Base-by-base conservation (phyloP, 2,888 invertebrate species). In the Melanotus villosus region DNA sequence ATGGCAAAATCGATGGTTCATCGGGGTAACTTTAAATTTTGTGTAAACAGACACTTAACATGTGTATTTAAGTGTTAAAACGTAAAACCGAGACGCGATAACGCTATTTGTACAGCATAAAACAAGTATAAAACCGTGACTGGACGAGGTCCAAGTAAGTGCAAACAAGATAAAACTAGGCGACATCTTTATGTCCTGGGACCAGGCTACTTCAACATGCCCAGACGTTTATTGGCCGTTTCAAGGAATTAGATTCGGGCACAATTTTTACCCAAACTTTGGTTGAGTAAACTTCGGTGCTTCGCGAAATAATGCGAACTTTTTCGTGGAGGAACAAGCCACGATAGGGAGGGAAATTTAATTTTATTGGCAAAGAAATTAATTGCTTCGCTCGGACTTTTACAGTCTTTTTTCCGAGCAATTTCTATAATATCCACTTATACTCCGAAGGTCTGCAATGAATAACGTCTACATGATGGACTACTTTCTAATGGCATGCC, bases 111-210 rank as follows among this genome's bases (percentile, higher is more conserved):
- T 52, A 56, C 64, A 32, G 38, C 38, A 64, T 64, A 64, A 64
- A 64, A 43, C 41, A 64, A 54, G 38, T 62, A 64, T 43, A 32
- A 60, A 60, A 60, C 26, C 45, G 26, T 41, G 12, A 60, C 45
- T 60, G 59, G 59, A 54, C 64, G 23, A 36, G 26, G 50, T 50
- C 50, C 52, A 52, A 23, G 64, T 54, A 64, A 56, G 64, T 64
- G 52, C 64, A 56, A 64, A 64, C 64, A 64, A 64, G 64, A 64
- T 64, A 64, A 64, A 64, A 64, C 52, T 56, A 38, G 52, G 56
- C 52, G 64, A 52, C 64, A 64, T 64, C 64, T 64, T 64, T 64
- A 64, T 64, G 52, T 30, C 52, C 43, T 43, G 32, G 52, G 52
- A 50, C 50, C 47, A 14, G 23, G 47, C 63, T 63, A 63, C 52